These are phyloP conservation scores for Acanthacorydalis orientalis DNA, from an alignment of 2,888 invertebrate genomes.

Conservation along the genomic window DNA sequence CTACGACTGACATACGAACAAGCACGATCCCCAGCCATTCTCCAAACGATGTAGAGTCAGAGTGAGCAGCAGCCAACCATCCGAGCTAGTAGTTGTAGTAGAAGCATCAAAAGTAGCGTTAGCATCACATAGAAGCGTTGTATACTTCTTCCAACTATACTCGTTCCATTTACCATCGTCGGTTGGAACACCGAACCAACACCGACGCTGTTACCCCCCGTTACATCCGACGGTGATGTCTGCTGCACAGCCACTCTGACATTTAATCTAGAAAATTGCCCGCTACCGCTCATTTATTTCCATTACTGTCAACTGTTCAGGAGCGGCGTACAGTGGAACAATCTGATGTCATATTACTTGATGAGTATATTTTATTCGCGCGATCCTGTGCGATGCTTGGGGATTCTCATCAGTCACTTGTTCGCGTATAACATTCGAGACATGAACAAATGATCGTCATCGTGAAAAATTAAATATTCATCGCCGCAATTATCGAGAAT, in stretches of 20 bases:
- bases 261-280: constrained; percentile 50
- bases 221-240: no score
- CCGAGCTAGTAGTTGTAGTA: no score
- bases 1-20: no score
- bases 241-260: constrained; percentile 27
- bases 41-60: no score
- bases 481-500: not conserved
- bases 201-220: no score
- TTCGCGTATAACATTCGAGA: constrained; percentile 41
- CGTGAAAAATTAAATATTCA: constrained; percentile 4
- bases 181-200: no score
- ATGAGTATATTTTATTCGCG: constrained; percentile 11
- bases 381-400: constrained; percentile 16
- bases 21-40: no score
- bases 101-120: no score
- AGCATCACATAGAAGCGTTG: no score
- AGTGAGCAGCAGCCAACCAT: no score
- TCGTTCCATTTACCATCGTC: no score
- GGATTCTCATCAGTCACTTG: constrained; percentile 29
- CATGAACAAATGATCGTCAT: constrained; percentile 6
- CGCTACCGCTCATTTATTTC: constrained; percentile 41
- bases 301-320: constrained; percentile 41
- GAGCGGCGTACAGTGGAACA: constrained; percentile 16
- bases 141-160: no score
- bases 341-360: constrained; percentile 27